A percentile compares a stretch with the other conserved stretches of the same genome.
These are phyloP conservation scores for Psittacus erithacus DNA, from an alignment of 2,113 vertebrate species.

Conservation along the genomic window DNA sequence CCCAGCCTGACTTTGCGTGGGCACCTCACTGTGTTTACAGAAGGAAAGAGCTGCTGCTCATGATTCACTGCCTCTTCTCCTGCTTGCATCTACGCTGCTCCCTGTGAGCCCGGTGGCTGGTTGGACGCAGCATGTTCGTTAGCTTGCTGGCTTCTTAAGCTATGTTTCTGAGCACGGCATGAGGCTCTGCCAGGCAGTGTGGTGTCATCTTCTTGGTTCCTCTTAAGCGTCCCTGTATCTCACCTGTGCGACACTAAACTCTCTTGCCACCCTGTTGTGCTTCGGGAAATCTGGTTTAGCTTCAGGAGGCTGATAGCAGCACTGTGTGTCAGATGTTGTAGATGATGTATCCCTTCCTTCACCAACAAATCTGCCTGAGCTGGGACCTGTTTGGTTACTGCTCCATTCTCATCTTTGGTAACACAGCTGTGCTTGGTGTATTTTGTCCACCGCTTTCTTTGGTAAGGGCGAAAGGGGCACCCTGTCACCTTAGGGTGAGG, in stretches of 20 bases:
- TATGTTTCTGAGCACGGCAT: not conserved
- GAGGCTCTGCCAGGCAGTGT: not conserved
- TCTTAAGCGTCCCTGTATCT: not conserved
- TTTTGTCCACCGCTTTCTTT: not conserved
- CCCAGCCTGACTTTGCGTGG: not conserved
- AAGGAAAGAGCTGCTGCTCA: not conserved
- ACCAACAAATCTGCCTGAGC: not conserved
- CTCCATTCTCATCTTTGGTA: not conserved
- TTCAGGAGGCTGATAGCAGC: not conserved
- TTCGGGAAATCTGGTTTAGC: not conserved
- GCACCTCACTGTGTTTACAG: not conserved
- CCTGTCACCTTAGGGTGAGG: not conserved
- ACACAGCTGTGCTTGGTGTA: not conserved
- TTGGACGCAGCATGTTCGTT: not conserved
- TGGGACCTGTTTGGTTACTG: not conserved
- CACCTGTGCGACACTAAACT: not conserved
- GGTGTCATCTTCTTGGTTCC: not conserved
- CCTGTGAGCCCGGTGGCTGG: accelerated
- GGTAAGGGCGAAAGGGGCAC: not conserved
- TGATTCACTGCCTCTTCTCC: not conserved
- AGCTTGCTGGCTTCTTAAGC: not conserved
- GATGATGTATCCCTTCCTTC: not conserved
- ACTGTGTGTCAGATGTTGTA: not conserved
- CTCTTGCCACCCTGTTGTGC: not conserved
- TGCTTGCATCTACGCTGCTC: not conserved